Conservation (phyloP, 2,888 invertebrate species). For the Orthosia cruda region DNA sequence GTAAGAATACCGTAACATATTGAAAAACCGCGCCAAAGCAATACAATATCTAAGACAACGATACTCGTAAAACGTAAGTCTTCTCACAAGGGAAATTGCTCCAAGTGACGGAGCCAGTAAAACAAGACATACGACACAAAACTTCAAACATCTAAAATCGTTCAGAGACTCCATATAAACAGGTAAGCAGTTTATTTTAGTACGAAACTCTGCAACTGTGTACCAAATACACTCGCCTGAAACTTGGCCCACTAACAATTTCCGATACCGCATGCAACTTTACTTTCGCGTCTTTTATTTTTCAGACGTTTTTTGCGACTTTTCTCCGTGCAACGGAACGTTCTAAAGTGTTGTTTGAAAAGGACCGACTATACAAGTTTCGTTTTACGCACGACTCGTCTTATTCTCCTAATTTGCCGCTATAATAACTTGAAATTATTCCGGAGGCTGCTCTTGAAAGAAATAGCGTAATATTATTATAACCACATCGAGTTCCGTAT, state of each 20-base stretch:
- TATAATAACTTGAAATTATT: constrained; percentile 75
- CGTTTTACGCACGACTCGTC: constrained; percentile 71
- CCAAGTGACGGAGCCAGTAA: constrained; percentile 44
- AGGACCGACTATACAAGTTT: constrained; percentile 63
- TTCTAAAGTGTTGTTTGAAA: constrained; percentile 64
- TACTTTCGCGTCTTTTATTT: constrained; percentile 37
- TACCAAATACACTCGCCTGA: constrained; percentile 38
- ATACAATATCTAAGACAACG: constrained; percentile 55
- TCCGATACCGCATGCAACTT: constrained; percentile 48
- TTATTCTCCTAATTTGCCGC: constrained; percentile 75
- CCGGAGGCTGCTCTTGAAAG: constrained; percentile 61
- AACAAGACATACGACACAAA: constrained; percentile 46
- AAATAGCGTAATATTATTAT: constrained; percentile 72
- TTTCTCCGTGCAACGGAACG: constrained; percentile 20
- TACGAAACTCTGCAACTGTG: constrained; percentile 54
- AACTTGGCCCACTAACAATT: constrained; percentile 48
- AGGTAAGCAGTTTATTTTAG: constrained; percentile 57
- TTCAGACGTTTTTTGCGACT: constrained; percentile 32
- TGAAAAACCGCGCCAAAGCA: constrained; percentile 27
- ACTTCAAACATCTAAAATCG: constrained; percentile 49
- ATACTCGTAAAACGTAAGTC: constrained; percentile 55
- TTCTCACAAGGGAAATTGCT: constrained; percentile 56
- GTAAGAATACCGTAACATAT: constrained; percentile 11
- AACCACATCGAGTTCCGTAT: too few relatives aligned
- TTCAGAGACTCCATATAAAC: constrained; percentile 41